Base-by-base conservation (phyloP, 2,888 invertebrate genomes). In the Scaptomyza caliginosa region DNA sequence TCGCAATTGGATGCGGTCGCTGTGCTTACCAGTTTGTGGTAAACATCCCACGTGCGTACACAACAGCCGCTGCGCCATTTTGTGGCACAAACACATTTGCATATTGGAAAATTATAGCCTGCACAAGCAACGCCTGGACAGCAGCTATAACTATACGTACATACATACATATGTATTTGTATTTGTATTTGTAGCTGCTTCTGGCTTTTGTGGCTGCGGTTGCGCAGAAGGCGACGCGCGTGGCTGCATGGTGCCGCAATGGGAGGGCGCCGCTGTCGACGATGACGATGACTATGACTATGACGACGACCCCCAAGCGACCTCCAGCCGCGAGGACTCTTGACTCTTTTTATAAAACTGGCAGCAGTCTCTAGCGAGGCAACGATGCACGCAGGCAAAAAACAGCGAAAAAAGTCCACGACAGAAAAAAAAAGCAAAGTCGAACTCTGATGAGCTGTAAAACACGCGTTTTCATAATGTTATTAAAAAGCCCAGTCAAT, bases 231-330 rank as follows among this genome's bases (percentile, higher is more conserved):
- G 76, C 86, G 67, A 75, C 83, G 81, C 89, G 89, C 90, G 90
- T 90, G 72, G 90, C 90, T 90, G 91, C 83, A 52, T 88, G 90
- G 89, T 87, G 86, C 85, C 59, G 79, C 90, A 81, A 90, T 90
- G 90, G 90, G 90, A 90, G 90, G 90, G 90, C 90, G 74, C 78
- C 66, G 67, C 63, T 78, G 67, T 70, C 70, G 82, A 74, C 66
- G 74, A 74, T 63, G 78, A 74, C 75, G 77, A 67, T 66, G 63
- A 73, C 67, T 74, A 69, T 57, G 77, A 74, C 68, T 74, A 68
- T 58, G 77, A 74, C 74, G 77, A 67, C 72, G 66, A 74, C 68
- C 74, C 74, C 74, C 63, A 77, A 73, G 69, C 73, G 76, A 83
- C 77, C 72, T 85, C 88, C 88, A 88, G 81, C 88, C 77, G 88